These are phyloP conservation scores for Cheilinus undulatus DNA, from an alignment of 2,113 vertebrate species.

Conservation along the genomic window DNA sequence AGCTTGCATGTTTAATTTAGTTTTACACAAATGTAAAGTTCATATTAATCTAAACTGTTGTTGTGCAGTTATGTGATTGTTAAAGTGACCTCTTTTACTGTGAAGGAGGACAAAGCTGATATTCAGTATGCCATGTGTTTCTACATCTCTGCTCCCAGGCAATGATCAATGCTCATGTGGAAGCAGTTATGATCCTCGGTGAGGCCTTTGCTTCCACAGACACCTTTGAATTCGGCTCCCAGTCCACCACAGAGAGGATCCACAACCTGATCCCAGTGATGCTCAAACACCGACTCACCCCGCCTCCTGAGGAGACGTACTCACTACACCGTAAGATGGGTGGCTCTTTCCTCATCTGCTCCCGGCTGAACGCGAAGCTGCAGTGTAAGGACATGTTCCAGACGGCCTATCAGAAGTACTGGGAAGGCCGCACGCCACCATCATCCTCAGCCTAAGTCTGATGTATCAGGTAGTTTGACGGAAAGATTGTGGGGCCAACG, in stretches of 20 bases:
- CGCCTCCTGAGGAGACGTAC: constrained; percentile 96
- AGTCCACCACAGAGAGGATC: constrained; percentile 96
- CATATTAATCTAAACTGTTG: neutral
- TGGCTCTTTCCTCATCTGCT: constrained; percentile 98
- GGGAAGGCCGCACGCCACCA: constrained; percentile 76
- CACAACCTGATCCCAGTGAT: constrained; percentile 96
- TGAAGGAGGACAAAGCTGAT: neutral
- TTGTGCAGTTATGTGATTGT: too few relatives aligned
- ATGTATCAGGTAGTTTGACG: neutral
- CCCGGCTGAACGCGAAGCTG: constrained; percentile 91
- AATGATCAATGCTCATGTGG: constrained; percentile 94
- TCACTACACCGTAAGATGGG: constrained; percentile 99
- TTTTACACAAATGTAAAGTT: too few relatives aligned
- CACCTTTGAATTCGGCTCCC: constrained; percentile 90
- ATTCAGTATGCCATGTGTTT: neutral
- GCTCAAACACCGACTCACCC: constrained; percentile 94
- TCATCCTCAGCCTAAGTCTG: constrained; percentile 33
- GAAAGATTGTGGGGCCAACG: constrained; percentile 51
- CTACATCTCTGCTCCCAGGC: constrained; percentile 75
- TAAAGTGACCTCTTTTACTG: too few relatives aligned
- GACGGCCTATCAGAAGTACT: constrained; percentile 88
- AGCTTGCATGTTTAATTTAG: too few relatives aligned
- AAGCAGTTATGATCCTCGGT: constrained; percentile 97
- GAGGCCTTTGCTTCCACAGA: constrained; percentile 91
- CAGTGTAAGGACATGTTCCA: constrained; percentile 93